Evolutionary conservation across 2,888 invertebrate species (phyloP).

Genomic region (Eurytoma adleriae): DNA sequence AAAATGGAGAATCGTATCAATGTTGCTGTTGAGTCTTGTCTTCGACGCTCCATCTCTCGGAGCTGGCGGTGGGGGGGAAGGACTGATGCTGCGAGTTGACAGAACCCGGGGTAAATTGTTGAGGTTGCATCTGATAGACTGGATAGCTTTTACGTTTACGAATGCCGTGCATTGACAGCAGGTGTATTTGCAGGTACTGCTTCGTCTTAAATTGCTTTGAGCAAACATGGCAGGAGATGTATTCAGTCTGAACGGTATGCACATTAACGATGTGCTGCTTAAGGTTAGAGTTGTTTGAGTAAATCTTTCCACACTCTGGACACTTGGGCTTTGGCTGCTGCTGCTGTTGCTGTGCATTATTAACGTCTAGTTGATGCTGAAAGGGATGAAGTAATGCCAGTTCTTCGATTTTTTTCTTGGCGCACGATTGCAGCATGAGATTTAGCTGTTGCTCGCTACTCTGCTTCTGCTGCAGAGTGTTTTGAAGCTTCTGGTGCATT

Average conservation of each 20-base stretch:
- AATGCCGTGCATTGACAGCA: constrained; percentile 83
- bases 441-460: constrained; percentile 65
- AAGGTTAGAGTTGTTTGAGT: constrained; percentile 83
- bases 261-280: constrained; percentile 85
- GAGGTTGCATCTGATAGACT: constrained; percentile 69
- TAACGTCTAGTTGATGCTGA: constrained; percentile 35
- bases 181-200: constrained; percentile 84
- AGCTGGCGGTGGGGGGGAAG: constrained; percentile 42
- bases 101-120: constrained; percentile 17
- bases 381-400: constrained; percentile 67
- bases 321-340: constrained; percentile 79
- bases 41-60: constrained; percentile 69
- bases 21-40: constrained; percentile 60
- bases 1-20: constrained; percentile 49
- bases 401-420: constrained; percentile 71
- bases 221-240: constrained; percentile 82
- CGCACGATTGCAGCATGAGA: constrained; percentile 71
- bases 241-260: constrained; percentile 80
- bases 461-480: constrained; percentile 69
- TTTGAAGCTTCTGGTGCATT: constrained; percentile 73
- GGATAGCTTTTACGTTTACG: constrained; percentile 79
- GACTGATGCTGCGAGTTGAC: constrained; percentile 59
- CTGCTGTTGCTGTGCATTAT: constrained; percentile 45
- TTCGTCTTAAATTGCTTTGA: constrained; percentile 83
- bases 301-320: constrained; percentile 83